Evolutionary conservation across 2,888 invertebrate species (phyloP).

Genomic region (Protodeltote pygarga): DNA sequence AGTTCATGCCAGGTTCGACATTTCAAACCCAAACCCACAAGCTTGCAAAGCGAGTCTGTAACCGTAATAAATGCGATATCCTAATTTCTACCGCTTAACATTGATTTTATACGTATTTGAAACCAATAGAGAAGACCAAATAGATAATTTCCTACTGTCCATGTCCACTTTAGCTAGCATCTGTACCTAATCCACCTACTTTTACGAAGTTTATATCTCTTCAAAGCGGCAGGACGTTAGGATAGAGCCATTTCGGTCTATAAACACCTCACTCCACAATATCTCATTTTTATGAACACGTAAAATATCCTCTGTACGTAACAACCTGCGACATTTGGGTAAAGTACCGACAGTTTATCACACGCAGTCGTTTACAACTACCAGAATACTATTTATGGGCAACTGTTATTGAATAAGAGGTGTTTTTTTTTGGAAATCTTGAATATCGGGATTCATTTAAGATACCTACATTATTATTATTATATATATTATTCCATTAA

Average conservation of each 20-base stretch:
- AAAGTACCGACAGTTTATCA: slow-evolving; percentile 53
- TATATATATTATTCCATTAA: too few relatives aligned
- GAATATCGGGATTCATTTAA: too few relatives aligned
- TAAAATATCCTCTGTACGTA: slow-evolving; percentile 53
- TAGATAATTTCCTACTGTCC: too few relatives aligned
- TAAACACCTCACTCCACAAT: slow-evolving; percentile 53
- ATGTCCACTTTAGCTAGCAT: background rate
- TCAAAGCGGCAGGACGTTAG: background rate
- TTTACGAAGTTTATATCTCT: background rate
- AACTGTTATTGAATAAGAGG: slow-evolving; percentile 11
- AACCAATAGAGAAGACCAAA: too few relatives aligned
- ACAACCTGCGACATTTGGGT: slow-evolving; percentile 49
- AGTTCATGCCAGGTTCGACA: too few relatives aligned
- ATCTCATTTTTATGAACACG: slow-evolving; percentile 66
- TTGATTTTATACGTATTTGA: too few relatives aligned
- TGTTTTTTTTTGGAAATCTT: too few relatives aligned
- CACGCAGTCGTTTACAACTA: slow-evolving; percentile 49
- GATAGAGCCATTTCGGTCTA: slow-evolving; percentile 21
- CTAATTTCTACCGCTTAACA: too few relatives aligned
- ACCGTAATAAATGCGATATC: too few relatives aligned
- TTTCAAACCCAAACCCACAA: too few relatives aligned
- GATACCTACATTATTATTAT: too few relatives aligned
- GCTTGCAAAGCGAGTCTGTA: too few relatives aligned
- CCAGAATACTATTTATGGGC: slow-evolving; percentile 51
- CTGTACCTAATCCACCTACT: background rate